Percentiles rank a stretch among this genome's conserved stretches.
Conservation (phyloP, 1,140 invertebrate genomes). For the Bombus sylvicola region DNA sequence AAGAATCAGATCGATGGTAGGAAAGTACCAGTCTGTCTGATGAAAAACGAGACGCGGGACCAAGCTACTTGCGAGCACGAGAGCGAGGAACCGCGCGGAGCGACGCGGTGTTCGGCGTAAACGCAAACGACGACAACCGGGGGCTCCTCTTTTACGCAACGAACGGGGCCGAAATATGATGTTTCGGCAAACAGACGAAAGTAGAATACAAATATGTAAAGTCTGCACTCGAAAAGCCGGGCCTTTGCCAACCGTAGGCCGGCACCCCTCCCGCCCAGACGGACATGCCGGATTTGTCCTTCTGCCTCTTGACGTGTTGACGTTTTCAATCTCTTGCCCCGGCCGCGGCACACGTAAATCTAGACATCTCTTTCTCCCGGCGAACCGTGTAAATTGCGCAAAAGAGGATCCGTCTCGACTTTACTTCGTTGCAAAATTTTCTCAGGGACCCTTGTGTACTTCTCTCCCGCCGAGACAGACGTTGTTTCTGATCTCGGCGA, state of each 20-base stretch:
- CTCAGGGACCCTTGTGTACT: not conserved
- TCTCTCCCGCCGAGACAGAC: not conserved
- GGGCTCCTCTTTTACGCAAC: conserved; percentile 47
- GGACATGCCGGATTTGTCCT: conserved; percentile 58
- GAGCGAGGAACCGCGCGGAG: not conserved
- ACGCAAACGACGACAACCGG: conserved; percentile 50
- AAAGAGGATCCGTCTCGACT: conserved; percentile 18
- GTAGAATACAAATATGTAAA: conserved; percentile 79
- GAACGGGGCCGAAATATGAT: conserved; percentile 76
- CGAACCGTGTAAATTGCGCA: conserved; percentile 43
- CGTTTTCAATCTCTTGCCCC: conserved; percentile 73
- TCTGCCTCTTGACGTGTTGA: conserved; percentile 74
- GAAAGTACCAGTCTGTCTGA: not conserved
- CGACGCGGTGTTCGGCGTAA: conserved; percentile 33
- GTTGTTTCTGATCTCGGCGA: not conserved
- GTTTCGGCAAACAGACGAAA: conserved; percentile 78
- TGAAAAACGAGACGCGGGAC: not conserved
- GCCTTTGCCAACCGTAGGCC: conserved; percentile 51
- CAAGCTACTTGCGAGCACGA: conserved; percentile 3
- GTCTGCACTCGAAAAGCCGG: conserved; percentile 52
- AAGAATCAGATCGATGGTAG: conserved; percentile 1
- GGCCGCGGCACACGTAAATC: conserved; percentile 43
- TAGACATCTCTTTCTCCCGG: conserved; percentile 37
- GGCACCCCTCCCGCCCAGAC: conserved; percentile 23
- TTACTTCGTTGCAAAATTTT: conserved; percentile 12